phyloP scores from a whole-genome alignment of 2,888 invertebrate genomes.

The Tenodera sinensis region DNA sequence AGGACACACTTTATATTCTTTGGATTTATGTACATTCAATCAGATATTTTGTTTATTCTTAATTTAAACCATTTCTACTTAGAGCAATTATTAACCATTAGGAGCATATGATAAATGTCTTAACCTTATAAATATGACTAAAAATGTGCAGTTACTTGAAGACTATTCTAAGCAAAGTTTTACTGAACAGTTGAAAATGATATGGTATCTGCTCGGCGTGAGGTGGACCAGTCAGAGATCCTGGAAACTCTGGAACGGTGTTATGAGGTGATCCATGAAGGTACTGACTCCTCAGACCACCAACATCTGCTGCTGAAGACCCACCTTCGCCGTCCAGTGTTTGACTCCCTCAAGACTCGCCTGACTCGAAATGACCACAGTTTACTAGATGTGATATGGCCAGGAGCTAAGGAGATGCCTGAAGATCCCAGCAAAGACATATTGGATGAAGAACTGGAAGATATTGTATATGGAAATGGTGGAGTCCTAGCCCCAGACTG shows the following conservation, averaged over 20 bases:
- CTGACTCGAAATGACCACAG: slow-evolving; percentile 81
- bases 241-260: slow-evolving; percentile 72
- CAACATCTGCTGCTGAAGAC: slow-evolving; percentile 58
- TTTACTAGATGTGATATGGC: slow-evolving; percentile 85
- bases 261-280: slow-evolving; percentile 44
- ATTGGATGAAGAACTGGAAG: slow-evolving; percentile 16
- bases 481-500: slow-evolving; percentile 82
- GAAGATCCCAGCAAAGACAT: slow-evolving; percentile 42
- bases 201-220: slow-evolving; percentile 67
- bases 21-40: too few species aligned
- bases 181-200: slow-evolving; percentile 65
- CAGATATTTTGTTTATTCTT: too few species aligned
- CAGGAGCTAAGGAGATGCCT: slow-evolving; percentile 67
- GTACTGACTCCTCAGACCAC: slow-evolving; percentile 45
- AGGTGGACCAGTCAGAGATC: slow-evolving; percentile 65
- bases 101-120: too few species aligned
- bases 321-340: slow-evolving; percentile 68
- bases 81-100: too few species aligned
- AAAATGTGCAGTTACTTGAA: too few species aligned
- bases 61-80: too few species aligned
- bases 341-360: slow-evolving; percentile 69
- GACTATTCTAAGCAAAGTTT: not conserved
- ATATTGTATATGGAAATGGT: slow-evolving; percentile 42
- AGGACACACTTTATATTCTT: too few species aligned
- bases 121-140: too few species aligned